Conservation (phyloP, 2,797 vertebrate genomes). For the Arctocebus calabarensis region DNA sequence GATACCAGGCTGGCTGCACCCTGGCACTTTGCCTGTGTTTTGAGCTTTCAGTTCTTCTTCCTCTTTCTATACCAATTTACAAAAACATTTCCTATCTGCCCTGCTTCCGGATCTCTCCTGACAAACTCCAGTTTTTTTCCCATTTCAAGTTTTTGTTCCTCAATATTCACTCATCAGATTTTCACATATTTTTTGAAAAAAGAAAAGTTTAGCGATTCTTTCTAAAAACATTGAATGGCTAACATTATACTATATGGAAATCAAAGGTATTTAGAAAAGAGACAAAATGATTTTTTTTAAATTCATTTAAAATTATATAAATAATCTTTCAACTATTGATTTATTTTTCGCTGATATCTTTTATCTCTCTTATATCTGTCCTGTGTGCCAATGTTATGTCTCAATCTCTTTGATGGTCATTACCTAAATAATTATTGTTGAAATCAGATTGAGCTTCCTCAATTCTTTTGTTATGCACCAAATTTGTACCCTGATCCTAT, state of each 20-base stretch:
- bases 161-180: background rate
- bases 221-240: background rate
- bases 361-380: background rate
- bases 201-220: background rate
- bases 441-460: background rate
- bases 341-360: slow-evolving; percentile 30
- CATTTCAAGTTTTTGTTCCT: background rate
- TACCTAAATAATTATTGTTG: background rate
- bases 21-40: background rate
- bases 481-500: background rate
- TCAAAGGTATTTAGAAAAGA: background rate
- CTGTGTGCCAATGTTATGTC: background rate
- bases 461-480: background rate
- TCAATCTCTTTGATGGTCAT: background rate
- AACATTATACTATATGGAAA: background rate
- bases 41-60: background rate
- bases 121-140: background rate
- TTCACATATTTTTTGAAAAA: background rate
- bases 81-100: background rate
- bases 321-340: background rate
- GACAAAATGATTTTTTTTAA: background rate
- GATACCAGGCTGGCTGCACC: background rate
- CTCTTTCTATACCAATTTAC: background rate
- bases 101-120: background rate
- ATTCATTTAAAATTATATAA: background rate